Evolutionary conservation across 1,140 invertebrate genomes (phyloP).

Genomic region (Pissodes strobi): DNA sequence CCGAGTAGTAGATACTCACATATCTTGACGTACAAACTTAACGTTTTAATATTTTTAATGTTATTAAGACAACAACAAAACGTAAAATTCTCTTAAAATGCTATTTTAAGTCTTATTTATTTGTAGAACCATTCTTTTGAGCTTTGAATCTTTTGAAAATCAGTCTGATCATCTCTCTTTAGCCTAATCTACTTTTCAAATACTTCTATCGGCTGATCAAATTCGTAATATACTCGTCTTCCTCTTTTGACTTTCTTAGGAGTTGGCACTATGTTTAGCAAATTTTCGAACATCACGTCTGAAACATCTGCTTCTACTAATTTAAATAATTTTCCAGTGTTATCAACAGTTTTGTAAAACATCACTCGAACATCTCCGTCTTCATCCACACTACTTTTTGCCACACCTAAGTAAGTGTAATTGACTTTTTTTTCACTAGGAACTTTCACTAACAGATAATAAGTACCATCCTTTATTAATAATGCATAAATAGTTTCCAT

Average conservation of each 20-base stretch:
- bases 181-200: no score
- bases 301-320: background rate
- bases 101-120: no score
- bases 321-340: background rate
- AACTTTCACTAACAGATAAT: background rate
- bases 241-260: background rate
- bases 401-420: background rate
- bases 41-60: no score
- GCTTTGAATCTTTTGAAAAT: no score
- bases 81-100: no score
- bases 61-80: no score
- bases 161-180: no score
- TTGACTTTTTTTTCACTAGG: background rate
- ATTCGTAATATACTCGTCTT: background rate
- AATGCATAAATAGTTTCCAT: background rate
- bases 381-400: background rate
- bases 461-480: background rate
- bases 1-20: no score
- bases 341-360: background rate
- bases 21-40: no score
- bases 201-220: no score
- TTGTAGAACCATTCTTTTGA: no score
- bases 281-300: background rate
- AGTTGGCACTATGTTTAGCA: background rate
- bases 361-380: background rate